Conservation (phyloP, 2,113 vertebrate genomes). For the Leptobrachium ailaonicum region DNA sequence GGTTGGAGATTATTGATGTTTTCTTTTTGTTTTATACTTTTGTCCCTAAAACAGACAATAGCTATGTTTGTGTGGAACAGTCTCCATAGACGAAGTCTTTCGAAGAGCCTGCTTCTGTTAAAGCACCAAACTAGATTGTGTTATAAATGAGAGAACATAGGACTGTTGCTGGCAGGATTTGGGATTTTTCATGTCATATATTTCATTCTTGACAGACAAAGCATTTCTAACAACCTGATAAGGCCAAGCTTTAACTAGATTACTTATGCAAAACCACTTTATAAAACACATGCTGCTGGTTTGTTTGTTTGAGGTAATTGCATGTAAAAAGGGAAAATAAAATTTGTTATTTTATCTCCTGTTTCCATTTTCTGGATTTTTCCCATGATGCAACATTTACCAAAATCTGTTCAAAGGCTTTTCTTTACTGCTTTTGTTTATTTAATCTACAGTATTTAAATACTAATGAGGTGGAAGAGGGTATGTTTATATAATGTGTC, state of each 20-base stretch:
- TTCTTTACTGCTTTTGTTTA: too few relatives aligned
- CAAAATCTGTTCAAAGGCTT: too few relatives aligned
- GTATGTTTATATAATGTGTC: too few relatives aligned
- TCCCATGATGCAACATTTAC: too few relatives aligned
- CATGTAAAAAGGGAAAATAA: too few relatives aligned
- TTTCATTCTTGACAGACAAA: background rate
- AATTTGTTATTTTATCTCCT: too few relatives aligned
- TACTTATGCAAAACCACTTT: too few relatives aligned
- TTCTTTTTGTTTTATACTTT: background rate
- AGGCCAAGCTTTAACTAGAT: background rate
- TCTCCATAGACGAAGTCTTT: background rate
- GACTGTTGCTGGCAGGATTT: background rate
- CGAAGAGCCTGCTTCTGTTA: background rate
- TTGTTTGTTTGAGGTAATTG: too few relatives aligned
- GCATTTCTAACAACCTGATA: background rate
- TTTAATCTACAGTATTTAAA: too few relatives aligned
- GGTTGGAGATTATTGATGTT: background rate
- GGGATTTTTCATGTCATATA: background rate
- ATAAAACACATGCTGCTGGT: too few relatives aligned
- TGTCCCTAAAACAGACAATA: background rate
- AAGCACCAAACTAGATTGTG: background rate
- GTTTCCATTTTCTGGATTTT: too few relatives aligned
- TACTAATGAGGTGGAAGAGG: too few relatives aligned
- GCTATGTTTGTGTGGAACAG: background rate
- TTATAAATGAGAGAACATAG: background rate